Base-by-base conservation (phyloP, 1,140 invertebrate genomes). In the Spodoptera litura region DNA sequence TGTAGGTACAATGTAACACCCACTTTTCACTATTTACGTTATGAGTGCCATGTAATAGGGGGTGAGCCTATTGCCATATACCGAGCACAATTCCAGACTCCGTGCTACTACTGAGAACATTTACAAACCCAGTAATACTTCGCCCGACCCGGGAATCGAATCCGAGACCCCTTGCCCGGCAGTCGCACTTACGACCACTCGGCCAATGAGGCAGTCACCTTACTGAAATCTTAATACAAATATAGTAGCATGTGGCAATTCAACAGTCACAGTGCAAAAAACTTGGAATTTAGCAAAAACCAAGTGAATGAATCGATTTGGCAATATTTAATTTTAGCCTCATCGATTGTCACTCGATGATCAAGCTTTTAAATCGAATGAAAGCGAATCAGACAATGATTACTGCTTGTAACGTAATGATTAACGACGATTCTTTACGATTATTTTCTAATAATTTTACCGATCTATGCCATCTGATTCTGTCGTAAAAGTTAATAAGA, bases 211-310 rank as follows among this genome's bases (percentile, higher is more conserved):
- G n/a, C n/a, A n/a, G n/a, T n/a, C n/a, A 20, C 38, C 15, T 12
- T 51, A 52, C 44, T 11, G 64, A 44, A 44, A 44, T 13, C n/a
- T 59, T 31, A 53, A 52, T 13, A 12, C 4, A 52, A 4, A 15
- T 66, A 66, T 44, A 44, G 6, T 44, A 44, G 38, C n/a, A 3
- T 15, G 56, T 58, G 44, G 3, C 38, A 75, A 49, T 31, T 52
- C 20, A 25, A 38, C 27, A 53, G 52, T 55, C 6, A 27, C 15
- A 62, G 77, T 59, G 56, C 68, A 85, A 88, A 89, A 87, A 89
- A 89, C 35, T 8, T 61, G 66, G 4, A 78, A 72, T 49, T 31
- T 31, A 74, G 51, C 71, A 74, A 74, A 66, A 74, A 74, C 51
- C 31, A 51, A 56, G n/a, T 79, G 61, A 64, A 79, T 75, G 71